Base-by-base conservation (phyloP, 2,797 vertebrate species). In the Microchirus variegatus region DNA sequence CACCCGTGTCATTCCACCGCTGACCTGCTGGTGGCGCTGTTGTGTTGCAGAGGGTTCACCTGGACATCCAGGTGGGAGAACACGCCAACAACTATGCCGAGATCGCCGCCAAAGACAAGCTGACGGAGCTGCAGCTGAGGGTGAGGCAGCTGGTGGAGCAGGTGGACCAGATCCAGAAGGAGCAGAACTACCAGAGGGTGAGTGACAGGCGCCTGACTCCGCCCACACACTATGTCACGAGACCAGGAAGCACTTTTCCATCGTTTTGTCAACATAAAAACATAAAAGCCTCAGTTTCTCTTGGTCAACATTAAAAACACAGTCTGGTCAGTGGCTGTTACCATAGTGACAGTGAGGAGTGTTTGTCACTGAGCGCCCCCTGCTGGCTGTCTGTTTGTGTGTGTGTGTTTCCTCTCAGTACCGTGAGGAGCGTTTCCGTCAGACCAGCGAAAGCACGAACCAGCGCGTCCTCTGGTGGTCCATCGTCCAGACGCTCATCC, bases 391-490 rank as follows among this genome's bases (percentile, higher is more conserved):
- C n/a, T n/a, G n/a, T n/a, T n/a, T n/a, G n/a, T n/a, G n/a, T 78
- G 26, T 68, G 19, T 46, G 67, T 36, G 50, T 53, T n/a, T 18
- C 12, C 80, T 1, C 58, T 35, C 86, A 97, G 95, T 97, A 95
- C 83, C 95, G 95, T 1, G 95, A 97, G 80, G 95, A 97, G 58
- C 94, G 96, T 67, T 97, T 97, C 88, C 93, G 96, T 52, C 95
- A 94, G 90, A 97, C 95, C 75, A 97, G 96, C 3, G 96, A 97
- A 70, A 96, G 95, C 90, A 97, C 96, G 70, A 97, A 96, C 89
- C 95, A 97, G 80, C 89, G 96, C 2, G 96, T 97, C 67, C 89
- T 97, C 12, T 97, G 96, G 96, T 97, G 96, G 96, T 97, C 96
- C 73, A 97, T 97, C 58, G 91, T 96, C 49, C 96, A 97, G 90